Percentiles rank a stretch among this genome's conserved stretches.
Evolutionary conservation across 1,140 invertebrate species (phyloP).

Genomic region (Psilanteris sp.): DNA sequence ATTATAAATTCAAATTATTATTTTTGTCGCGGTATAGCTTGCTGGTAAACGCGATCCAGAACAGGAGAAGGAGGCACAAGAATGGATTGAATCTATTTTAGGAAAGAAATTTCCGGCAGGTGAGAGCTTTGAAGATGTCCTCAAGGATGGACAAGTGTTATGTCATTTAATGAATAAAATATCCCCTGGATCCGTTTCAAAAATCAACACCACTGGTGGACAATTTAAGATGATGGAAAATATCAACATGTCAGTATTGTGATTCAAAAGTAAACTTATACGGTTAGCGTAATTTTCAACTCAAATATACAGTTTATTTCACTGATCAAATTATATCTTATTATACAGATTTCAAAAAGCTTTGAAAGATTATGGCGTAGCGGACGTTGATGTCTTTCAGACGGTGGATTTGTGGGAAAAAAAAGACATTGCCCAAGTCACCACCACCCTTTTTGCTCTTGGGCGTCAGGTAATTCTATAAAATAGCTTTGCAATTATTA

Average conservation of each 20-base stretch:
- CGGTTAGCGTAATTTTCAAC: no score
- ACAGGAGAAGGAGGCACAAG: slow-evolving; percentile 89
- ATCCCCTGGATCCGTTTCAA: slow-evolving; percentile 89
- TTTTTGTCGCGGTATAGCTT: no score
- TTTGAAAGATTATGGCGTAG: slow-evolving; percentile 91
- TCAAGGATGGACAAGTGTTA: slow-evolving; percentile 90
- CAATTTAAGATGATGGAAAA: slow-evolving; percentile 98
- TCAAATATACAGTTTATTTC: no score
- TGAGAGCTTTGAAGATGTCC: slow-evolving; percentile 86
- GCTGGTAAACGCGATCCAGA: slow-evolving; percentile 91
- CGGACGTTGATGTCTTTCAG: slow-evolving; percentile 95
- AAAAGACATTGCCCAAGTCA: slow-evolving; percentile 94
- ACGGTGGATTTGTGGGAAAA: slow-evolving; percentile 96
- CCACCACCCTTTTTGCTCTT: slow-evolving; percentile 91
- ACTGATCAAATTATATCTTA: no score
- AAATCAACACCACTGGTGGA: slow-evolving; percentile 91
- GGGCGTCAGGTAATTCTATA: slow-evolving; percentile 92
- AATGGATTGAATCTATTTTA: slow-evolving; percentile 92
- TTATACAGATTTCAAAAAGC: slow-evolving; percentile 95
- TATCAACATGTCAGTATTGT: slow-evolving; percentile 87
- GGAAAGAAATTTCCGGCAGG: slow-evolving; percentile 88
- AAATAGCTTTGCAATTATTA: no score
- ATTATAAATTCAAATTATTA: no score
- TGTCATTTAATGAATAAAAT: slow-evolving; percentile 93
- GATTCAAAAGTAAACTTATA: no score